These are phyloP conservation scores for Lithophane leautieri DNA, from an alignment of 2,888 invertebrate species.

Conservation along the genomic window DNA sequence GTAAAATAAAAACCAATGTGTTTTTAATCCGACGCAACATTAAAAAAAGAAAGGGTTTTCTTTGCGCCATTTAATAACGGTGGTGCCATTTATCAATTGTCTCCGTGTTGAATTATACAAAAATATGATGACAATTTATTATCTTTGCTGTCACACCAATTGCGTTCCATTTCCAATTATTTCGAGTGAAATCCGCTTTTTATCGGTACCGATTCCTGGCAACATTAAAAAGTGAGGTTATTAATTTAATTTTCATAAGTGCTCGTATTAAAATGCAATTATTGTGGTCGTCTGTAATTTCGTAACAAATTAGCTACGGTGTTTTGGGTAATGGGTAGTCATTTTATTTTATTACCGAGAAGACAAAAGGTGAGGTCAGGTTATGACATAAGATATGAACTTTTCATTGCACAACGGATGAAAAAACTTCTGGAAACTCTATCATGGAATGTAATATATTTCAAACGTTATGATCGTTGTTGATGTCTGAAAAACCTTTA, in stretches of 20 bases:
- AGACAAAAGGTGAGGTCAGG: constrained; percentile 26
- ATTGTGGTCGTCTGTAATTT: constrained; percentile 38
- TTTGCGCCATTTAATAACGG: constrained; percentile 10
- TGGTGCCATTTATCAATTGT: constrained; percentile 46
- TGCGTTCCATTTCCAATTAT: constrained; percentile 67
- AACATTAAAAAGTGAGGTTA: constrained; percentile 53
- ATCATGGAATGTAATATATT: neutral
- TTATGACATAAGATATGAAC: neutral
- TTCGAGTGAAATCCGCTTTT: constrained; percentile 61
- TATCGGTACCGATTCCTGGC: constrained; percentile 40
- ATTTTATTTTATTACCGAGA: constrained; percentile 45
- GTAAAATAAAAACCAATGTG: neutral
- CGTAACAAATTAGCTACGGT: constrained; percentile 53
- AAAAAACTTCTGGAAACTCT: neutral
- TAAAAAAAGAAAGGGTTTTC: neutral
- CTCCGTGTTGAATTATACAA: constrained; percentile 43
- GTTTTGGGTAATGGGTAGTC: constrained; percentile 38
- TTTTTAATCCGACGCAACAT: neutral
- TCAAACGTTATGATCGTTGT: neutral
- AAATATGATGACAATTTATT: constrained; percentile 65
- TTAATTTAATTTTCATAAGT: constrained; percentile 62
- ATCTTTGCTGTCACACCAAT: constrained; percentile 69
- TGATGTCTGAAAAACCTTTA: neutral
- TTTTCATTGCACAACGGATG: neutral
- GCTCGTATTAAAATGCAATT: constrained; percentile 64